phyloP scores from a whole-genome alignment of 2,888 invertebrate species.

The Tolmerus cingulatus region DNA sequence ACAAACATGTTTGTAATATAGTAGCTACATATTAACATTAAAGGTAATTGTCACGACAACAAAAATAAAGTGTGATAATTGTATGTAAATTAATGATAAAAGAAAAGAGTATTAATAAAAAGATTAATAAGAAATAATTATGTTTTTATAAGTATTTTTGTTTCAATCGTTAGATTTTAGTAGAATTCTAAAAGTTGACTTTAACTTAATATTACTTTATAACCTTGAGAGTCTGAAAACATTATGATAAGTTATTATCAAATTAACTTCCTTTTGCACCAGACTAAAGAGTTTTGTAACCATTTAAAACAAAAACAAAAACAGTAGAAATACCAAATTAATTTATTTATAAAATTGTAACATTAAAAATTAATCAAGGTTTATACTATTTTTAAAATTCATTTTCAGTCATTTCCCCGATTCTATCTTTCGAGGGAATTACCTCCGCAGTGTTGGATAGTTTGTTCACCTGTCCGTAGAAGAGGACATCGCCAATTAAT shows the following conservation, averaged over 20 bases:
- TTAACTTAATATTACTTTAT: too few relatives aligned
- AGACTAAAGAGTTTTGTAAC: too few relatives aligned
- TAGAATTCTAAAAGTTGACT: too few relatives aligned
- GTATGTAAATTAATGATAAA: slow-evolving; percentile 17
- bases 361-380: neutral
- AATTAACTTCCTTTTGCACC: too few relatives aligned
- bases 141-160: neutral
- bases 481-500: neutral
- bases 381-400: neutral
- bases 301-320: too few relatives aligned
- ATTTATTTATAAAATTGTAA: neutral
- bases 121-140: neutral
- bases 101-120: slow-evolving; percentile 11
- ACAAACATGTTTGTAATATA: slow-evolving; percentile 17
- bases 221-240: too few relatives aligned
- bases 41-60: slow-evolving; percentile 12
- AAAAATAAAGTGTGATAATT: slow-evolving; percentile 25
- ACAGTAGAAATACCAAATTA: neutral
- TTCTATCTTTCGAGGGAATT: neutral
- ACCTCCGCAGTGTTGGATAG: neutral
- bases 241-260: too few relatives aligned
- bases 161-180: too few relatives aligned
- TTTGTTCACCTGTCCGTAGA: neutral
- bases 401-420: neutral
- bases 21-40: slow-evolving; percentile 3